Conservation (phyloP, 2,888 invertebrate species). For the Scotopteryx bipunctaria region DNA sequence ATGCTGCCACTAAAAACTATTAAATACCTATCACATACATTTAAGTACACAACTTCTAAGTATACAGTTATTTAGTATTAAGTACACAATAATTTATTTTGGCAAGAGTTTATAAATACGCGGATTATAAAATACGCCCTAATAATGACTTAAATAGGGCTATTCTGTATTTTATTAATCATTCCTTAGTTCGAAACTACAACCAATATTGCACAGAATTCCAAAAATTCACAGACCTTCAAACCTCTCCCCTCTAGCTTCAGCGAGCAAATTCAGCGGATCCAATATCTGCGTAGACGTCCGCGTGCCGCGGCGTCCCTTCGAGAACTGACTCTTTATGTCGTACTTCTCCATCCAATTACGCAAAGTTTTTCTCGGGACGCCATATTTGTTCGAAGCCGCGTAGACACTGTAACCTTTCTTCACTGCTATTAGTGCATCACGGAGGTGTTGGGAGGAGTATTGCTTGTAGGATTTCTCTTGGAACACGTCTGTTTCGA, state of each 20-base stretch:
- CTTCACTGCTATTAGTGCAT: constrained; percentile 78
- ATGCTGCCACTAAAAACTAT: constrained; percentile 2
- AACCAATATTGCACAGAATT: too few species aligned
- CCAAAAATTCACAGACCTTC: constrained; percentile 45
- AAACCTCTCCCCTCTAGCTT: constrained; percentile 60
- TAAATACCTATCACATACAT: not conserved
- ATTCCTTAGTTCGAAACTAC: too few species aligned
- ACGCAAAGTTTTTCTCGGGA: constrained; percentile 80
- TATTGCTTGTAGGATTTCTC: constrained; percentile 81
- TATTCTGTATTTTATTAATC: too few species aligned
- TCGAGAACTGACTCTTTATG: constrained; percentile 80
- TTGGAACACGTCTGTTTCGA: constrained; percentile 77
- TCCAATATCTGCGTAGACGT: constrained; percentile 62
- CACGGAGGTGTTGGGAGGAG: constrained; percentile 76
- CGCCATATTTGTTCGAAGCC: constrained; percentile 81
- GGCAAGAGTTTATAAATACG: constrained; percentile 23
- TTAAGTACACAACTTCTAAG: not conserved
- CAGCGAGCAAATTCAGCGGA: constrained; percentile 68
- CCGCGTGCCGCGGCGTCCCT: constrained; percentile 71
- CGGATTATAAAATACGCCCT: not conserved
- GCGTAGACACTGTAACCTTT: constrained; percentile 82
- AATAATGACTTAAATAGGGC: too few species aligned
- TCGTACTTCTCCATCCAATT: constrained; percentile 84
- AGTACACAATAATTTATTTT: constrained; percentile 16
- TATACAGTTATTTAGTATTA: not conserved